A percentile compares a stretch with the other conserved stretches of the same genome.
phyloP scores from a whole-genome alignment of 2,888 invertebrate species.

The Agelastica alni region DNA sequence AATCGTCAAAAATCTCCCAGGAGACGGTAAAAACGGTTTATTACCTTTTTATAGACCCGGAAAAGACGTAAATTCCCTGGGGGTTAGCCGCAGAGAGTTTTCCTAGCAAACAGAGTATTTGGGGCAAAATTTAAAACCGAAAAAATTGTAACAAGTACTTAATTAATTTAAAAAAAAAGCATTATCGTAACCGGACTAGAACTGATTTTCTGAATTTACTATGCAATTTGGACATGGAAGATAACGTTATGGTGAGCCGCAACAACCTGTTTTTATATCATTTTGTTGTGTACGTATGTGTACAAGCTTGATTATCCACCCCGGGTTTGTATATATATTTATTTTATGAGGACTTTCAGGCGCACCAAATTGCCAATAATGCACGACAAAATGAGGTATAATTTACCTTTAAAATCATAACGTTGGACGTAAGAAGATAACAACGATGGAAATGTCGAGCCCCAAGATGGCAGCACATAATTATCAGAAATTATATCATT shows the following conservation, averaged over 20 bases:
- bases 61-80: no score
- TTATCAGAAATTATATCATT: no score
- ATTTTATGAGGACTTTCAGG: conserved; percentile 5
- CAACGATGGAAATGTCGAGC: no score
- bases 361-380: conserved; percentile 9
- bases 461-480: no score
- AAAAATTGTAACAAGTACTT: no score
- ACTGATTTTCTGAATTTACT: not conserved
- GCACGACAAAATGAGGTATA: conserved; percentile 1
- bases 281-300: not conserved
- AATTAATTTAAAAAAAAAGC: not conserved
- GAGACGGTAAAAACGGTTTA: no score
- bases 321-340: not conserved
- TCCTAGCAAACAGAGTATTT: no score
- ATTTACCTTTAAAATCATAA: no score
- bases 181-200: not conserved
- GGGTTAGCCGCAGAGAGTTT: not conserved
- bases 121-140: no score
- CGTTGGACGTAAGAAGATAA: no score
- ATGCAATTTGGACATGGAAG: conserved; percentile 3
- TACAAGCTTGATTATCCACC: not conserved
- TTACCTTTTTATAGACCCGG: no score
- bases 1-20: no score
- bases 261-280: conserved; percentile 5
- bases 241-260: not conserved